Conservation (phyloP, 2,888 invertebrate genomes). For the Dorcus parallelipipedus region DNA sequence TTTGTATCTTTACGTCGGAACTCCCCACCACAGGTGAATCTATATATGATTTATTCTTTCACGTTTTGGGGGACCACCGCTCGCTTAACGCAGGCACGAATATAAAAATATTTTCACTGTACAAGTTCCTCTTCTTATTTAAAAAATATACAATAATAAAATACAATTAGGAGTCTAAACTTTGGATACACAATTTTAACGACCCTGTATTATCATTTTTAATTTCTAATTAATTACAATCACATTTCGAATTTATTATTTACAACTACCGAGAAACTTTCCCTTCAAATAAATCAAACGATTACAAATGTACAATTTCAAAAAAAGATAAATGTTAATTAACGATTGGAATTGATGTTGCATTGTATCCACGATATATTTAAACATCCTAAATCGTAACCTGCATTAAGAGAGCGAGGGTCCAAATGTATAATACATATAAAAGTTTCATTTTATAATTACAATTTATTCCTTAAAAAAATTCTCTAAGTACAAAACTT, state of each 20-base stretch:
- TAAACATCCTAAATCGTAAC: background rate
- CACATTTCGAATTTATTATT: no score
- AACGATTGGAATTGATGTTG: no score
- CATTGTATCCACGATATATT: background rate
- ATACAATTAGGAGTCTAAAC: slow-evolving; percentile 12
- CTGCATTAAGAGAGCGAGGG: no score
- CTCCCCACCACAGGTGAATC: slow-evolving; percentile 20
- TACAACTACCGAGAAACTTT: no score
- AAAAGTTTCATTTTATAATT: no score
- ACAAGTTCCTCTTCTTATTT: slow-evolving; percentile 15
- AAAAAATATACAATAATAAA: slow-evolving; percentile 19
- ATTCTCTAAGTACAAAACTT: slow-evolving; percentile 42
- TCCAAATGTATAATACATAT: no score
- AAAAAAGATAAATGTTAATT: no score
- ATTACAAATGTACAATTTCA: no score
- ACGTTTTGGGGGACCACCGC: no score
- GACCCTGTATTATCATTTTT: no score
- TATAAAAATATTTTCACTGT: slow-evolving; percentile 19
- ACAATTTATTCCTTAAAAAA: slow-evolving; percentile 34
- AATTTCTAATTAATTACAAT: no score
- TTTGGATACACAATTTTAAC: slow-evolving; percentile 1
- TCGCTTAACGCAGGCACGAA: background rate
- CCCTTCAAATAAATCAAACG: no score
- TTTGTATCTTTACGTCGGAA: slow-evolving; percentile 28
- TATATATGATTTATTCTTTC: background rate